Conservation (phyloP, 2,888 invertebrate species). For the Heliconius sara region DNA sequence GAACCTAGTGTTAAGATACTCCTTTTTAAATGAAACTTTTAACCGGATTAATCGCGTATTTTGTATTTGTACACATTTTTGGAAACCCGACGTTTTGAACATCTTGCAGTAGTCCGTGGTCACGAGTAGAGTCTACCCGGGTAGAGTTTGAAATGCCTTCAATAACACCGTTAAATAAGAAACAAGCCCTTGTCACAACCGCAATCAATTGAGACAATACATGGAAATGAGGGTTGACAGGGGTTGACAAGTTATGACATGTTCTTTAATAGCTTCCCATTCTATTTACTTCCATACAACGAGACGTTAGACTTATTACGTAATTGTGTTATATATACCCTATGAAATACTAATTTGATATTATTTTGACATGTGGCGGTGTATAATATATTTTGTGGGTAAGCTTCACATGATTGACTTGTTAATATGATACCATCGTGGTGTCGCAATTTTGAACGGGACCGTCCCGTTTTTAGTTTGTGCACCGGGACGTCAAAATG, state of each 20-base stretch:
- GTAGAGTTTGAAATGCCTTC: neutral
- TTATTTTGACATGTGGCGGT: neutral
- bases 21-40: too few species aligned
- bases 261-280: slow-evolving; percentile 22
- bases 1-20: too few species aligned
- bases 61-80: too few species aligned
- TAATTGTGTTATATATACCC: neutral
- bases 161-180: slow-evolving; percentile 8
- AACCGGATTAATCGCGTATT: too few species aligned
- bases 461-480: too few species aligned
- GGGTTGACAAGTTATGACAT: slow-evolving; percentile 35
- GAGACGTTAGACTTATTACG: slow-evolving; percentile 7
- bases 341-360: neutral
- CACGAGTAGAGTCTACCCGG: too few species aligned
- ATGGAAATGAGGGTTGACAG: slow-evolving; percentile 40
- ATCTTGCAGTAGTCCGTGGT: too few species aligned
- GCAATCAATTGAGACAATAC: slow-evolving; percentile 36
- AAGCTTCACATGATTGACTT: neutral
- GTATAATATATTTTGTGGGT: neutral
- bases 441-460: too few species aligned
- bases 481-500: too few species aligned
- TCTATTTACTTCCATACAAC: slow-evolving; percentile 17
- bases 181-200: slow-evolving; percentile 26
- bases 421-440: too few species aligned
- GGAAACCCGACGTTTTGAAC: too few species aligned